phyloP scores from a whole-genome alignment of 2,888 invertebrate genomes.

The Polydrusus pterygomalis region DNA sequence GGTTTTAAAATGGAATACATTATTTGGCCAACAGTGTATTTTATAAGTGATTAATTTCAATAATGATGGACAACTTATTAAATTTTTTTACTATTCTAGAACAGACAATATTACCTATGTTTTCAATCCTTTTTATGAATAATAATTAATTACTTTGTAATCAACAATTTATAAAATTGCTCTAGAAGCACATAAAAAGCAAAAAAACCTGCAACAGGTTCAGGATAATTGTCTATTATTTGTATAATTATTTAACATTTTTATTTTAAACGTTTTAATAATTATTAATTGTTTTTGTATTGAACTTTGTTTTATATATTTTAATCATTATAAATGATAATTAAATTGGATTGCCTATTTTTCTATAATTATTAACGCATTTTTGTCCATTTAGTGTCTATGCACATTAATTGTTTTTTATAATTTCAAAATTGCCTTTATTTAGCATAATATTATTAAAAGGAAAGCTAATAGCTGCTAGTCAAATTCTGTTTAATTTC shows the following conservation, averaged over 20 bases:
- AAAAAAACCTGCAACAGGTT: not conserved
- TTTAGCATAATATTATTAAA: not conserved
- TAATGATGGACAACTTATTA: too few relatives aligned
- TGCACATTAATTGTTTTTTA: slow-evolving; percentile 2
- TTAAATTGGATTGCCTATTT: slow-evolving; percentile 13
- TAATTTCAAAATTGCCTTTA: slow-evolving; percentile 10
- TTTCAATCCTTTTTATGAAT: too few relatives aligned
- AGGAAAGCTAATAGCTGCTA: too few relatives aligned
- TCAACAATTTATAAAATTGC: too few relatives aligned
- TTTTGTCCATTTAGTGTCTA: not conserved
- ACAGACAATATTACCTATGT: too few relatives aligned
- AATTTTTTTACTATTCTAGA: too few relatives aligned
- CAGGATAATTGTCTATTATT: not conserved
- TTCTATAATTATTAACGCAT: not conserved
- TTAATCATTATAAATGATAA: slow-evolving; percentile 27
- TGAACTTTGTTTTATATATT: slow-evolving; percentile 28
- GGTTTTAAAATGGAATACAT: too few relatives aligned
- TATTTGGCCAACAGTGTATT: too few relatives aligned
- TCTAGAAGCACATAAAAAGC: not conserved
- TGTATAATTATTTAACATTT: slow-evolving; percentile 1
- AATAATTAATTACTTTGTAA: too few relatives aligned
- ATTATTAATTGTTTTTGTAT: slow-evolving; percentile 19
- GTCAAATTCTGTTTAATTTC: too few relatives aligned
- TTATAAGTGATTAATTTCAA: too few relatives aligned
- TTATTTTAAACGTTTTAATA: slow-evolving; percentile 13